Percentiles rank a stretch among this genome's conserved stretches.
Evolutionary conservation across 2,888 invertebrate species (phyloP).

Genomic region (Thyatira batis): DNA sequence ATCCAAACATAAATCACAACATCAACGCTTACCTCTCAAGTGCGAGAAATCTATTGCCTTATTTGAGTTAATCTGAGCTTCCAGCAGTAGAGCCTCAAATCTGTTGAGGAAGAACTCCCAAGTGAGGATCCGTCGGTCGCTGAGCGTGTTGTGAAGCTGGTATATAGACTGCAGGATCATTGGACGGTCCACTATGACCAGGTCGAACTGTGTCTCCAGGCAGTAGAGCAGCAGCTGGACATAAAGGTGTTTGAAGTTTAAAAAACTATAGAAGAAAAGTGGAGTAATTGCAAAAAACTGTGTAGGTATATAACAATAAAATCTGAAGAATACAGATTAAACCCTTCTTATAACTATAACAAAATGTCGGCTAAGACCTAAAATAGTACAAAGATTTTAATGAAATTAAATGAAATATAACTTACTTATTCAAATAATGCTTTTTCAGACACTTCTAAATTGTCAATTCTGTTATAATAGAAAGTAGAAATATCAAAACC

Average conservation of each 20-base stretch:
- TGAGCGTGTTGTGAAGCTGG: constrained; percentile 95
- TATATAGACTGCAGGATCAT: constrained; percentile 97
- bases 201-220: constrained; percentile 98
- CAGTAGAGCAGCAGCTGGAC: constrained; percentile 92
- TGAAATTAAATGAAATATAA: too few relatives aligned
- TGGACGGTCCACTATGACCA: constrained; percentile 97
- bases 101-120: constrained; percentile 98
- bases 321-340: too few relatives aligned
- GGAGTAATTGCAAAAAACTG: constrained; percentile 21
- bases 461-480: too few relatives aligned
- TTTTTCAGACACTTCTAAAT: too few relatives aligned
- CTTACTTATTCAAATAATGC: too few relatives aligned
- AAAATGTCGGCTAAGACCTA: too few relatives aligned
- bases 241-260: background rate
- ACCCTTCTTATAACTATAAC: too few relatives aligned
- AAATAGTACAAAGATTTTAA: too few relatives aligned
- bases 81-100: constrained; percentile 97
- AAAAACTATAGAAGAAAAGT: too few relatives aligned
- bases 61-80: constrained; percentile 96
- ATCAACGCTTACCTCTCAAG: constrained; percentile 85
- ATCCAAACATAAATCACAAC: constrained; percentile 3
- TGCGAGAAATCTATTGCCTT: constrained; percentile 92
- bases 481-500: too few relatives aligned
- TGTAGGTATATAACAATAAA: too few relatives aligned
- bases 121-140: constrained; percentile 93